Evolutionary conservation across 2,888 invertebrate genomes (phyloP), one percentile per base, ranked within the genome.

Genomic region (Artemia sinica): DNA sequence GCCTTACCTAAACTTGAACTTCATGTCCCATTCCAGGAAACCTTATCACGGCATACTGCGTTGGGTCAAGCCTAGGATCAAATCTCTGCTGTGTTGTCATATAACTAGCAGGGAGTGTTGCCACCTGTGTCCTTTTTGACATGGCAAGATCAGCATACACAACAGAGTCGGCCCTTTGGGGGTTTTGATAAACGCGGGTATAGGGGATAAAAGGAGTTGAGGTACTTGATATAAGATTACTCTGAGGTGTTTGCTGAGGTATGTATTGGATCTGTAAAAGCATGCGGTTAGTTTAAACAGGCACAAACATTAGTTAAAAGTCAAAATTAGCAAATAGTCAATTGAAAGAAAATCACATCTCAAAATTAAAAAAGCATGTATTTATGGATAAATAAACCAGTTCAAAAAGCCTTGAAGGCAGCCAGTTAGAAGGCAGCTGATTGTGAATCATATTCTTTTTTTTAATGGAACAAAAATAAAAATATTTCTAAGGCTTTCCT

Each of bases 21-120:
- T 84, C 84, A 77, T 83, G 83, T 73, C 84, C 84, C 73, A 85
- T 82, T 76, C 85, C 84, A 76, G 84, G 83, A 78, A 85, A 85
- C 77, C 83, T 83, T 74, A 84, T 79, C 74, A 84, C 84, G 70
- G 84, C 82, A 76, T 84, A 84, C 77, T 84, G 84, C 75, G 84
- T 82, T 51, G 70, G 58, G 58, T 58, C 58, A 14, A 58, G 77
- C 72, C 77, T 77, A 48, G 71, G 70, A 58, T 68, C 71, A 51
- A 66, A 66, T 66, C 71, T 67, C 50, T 65, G 69, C 18, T 68
- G 50, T 18, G 48, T 68, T 8, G n/a, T 70, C 65, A 71, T 50
- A 68, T 71, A 13, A 69, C 69, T 49, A 69, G 71, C 66, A 70
- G 71, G 65, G 68, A 69, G 65, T 68, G 71, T 50, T 65, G 66